These are phyloP conservation scores for Pantala flavescens DNA, from an alignment of 1,140 invertebrate genomes.

Conservation along the genomic window DNA sequence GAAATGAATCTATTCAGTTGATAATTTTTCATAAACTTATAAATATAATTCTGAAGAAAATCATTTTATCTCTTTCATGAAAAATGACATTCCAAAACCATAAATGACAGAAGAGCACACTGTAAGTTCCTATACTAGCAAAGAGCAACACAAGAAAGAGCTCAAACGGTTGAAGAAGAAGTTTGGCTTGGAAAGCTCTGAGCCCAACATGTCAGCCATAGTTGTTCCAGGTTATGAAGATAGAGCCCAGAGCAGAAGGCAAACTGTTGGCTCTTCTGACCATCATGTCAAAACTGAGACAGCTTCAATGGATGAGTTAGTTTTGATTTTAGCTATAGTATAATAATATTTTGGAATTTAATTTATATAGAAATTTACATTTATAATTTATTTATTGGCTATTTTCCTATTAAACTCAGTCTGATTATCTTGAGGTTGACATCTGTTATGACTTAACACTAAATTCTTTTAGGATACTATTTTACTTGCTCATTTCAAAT, in stretches of 20 bases:
- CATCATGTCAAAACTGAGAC: constrained; percentile 70
- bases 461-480: too few relatives aligned
- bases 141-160: constrained; percentile 51
- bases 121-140: constrained; percentile 20
- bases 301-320: constrained; percentile 68
- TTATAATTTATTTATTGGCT: constrained; percentile 14
- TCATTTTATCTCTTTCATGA: too few relatives aligned
- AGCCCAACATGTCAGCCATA: constrained; percentile 32
- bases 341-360: constrained; percentile 17
- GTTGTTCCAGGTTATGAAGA: constrained; percentile 51
- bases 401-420: too few relatives aligned
- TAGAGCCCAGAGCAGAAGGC: constrained; percentile 60
- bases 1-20: too few relatives aligned
- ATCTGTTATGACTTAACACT: too few relatives aligned
- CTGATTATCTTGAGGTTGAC: too few relatives aligned
- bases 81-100: too few relatives aligned
- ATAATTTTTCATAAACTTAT: too few relatives aligned
- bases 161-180: constrained; percentile 68
- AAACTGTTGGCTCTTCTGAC: constrained; percentile 68
- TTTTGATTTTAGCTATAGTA: constrained; percentile 23
- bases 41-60: too few relatives aligned
- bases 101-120: too few relatives aligned
- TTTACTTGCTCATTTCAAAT: too few relatives aligned
- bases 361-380: too few relatives aligned
- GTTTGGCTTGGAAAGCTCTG: constrained; percentile 58